Evolutionary conservation across 2,113 vertebrate species (phyloP).

Genomic region (Tylochromis polylepis): DNA sequence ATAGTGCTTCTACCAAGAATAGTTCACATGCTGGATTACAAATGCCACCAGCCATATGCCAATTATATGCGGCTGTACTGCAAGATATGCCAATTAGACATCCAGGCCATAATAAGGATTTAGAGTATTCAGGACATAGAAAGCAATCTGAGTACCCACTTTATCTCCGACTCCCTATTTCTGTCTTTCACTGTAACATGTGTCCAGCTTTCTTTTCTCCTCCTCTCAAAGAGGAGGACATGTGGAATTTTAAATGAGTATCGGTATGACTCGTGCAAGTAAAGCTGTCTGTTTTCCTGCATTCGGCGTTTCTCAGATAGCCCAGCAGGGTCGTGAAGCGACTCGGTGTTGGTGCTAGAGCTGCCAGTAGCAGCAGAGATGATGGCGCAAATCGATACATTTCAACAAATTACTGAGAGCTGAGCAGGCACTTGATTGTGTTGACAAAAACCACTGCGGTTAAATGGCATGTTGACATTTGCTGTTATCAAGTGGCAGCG

Average conservation of each 20-base stretch:
- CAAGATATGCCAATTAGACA: constrained; percentile 58
- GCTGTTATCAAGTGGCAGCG: background rate
- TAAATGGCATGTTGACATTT: background rate
- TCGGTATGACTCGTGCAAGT: constrained; percentile 28
- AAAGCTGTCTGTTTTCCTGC: background rate
- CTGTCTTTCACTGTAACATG: background rate
- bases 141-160: background rate
- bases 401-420: background rate
- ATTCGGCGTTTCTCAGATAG: background rate
- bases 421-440: background rate
- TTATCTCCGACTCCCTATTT: constrained; percentile 6
- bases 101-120: constrained; percentile 15
- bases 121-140: constrained; percentile 12
- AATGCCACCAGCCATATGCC: constrained; percentile 53
- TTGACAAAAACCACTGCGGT: background rate
- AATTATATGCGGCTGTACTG: constrained; percentile 41
- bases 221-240: background rate
- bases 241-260: background rate
- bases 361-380: background rate
- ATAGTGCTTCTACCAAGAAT: constrained; percentile 34
- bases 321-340: background rate
- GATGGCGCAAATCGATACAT: background rate
- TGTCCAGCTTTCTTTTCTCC: background rate
- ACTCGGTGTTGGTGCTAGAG: background rate
- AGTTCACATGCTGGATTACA: constrained; percentile 44